Base-by-base conservation (phyloP, 1,140 invertebrate genomes). In the Cecropterus lyciades region DNA sequence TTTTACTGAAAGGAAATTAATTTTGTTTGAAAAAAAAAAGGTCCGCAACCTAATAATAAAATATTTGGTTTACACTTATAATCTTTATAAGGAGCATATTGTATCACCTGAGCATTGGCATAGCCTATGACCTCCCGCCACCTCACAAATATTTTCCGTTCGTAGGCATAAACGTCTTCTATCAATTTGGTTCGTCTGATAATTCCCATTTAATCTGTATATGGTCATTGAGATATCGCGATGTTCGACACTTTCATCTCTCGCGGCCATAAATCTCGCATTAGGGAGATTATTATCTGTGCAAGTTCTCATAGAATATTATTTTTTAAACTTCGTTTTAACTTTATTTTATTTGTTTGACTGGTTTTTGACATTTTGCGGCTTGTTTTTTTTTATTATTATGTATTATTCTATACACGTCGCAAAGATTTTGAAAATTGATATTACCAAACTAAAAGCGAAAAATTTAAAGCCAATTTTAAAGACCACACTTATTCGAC, bases 191-290 rank as follows among this genome's bases (percentile, higher is more conserved):
- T 40, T 11, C 8, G 27, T 72, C 70, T 72, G 37, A 16, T 2
- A 56, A 27, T 33, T 37, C n/a, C 14, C 0, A 49, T 11, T 20
- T 67, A 53, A 9, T 68, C 67, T 67, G 45, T 70, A 56, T 56
- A 68, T 72, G 59, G 64, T 74, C 71, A 73, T 69, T 73, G 71
- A 77, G 67, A 68, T 71, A 72, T 71, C 69, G 72, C 62, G 65
- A 52, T 55, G 27, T 48, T 37, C 68, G 68, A 71, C 73, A 70
- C 76, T 70, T 65, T 65, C 65, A 63, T 65, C 63, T 60, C 40
- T 40, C 9, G 33, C 48, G 64, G 48, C 59, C 65, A 53, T 73
- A 73, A 73, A 73, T 73, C 72, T 67, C 57, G 33, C 52, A 70
- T 70, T 70, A 73, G 65, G 55, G 37, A 64, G 71, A 73, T 69